Percentiles rank a stretch among this genome's conserved stretches.
Evolutionary conservation across 2,113 vertebrate genomes (phyloP).

Genomic region (Serilophus lunatus): DNA sequence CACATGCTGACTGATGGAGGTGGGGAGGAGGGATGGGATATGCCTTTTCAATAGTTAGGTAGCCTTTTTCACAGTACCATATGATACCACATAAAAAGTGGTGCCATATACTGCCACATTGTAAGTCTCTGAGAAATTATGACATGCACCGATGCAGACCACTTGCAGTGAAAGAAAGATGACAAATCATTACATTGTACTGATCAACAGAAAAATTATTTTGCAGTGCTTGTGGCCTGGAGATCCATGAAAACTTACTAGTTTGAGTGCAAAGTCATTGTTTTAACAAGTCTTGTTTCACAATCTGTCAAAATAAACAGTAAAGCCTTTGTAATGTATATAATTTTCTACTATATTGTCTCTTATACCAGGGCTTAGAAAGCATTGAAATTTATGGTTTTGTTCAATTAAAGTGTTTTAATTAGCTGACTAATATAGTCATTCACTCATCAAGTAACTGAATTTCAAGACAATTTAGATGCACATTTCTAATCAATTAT

Average conservation of each 20-base stretch:
- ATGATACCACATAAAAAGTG: background rate
- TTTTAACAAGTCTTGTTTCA: background rate
- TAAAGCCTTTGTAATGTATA: background rate
- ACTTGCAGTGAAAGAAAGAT: background rate
- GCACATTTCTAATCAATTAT: background rate
- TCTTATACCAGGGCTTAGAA: background rate
- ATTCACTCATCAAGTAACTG: background rate
- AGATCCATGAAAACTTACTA: background rate
- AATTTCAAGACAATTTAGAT: background rate
- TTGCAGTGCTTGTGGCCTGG: background rate
- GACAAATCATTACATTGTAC: background rate
- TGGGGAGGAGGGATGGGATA: background rate
- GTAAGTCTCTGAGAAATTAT: background rate
- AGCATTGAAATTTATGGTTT: background rate
- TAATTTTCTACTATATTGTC: background rate
- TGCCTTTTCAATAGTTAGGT: background rate
- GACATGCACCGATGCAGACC: no score
- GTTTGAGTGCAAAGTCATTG: background rate
- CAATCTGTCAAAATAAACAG: background rate
- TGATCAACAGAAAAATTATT: background rate
- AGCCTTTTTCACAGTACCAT: background rate
- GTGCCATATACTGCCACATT: background rate
- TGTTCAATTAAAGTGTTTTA: background rate
- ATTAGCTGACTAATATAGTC: background rate
- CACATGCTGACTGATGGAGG: background rate